These are phyloP conservation scores for Microcebus ravelobensis DNA, from an alignment of 2,113 vertebrate genomes.

Conservation along the genomic window DNA sequence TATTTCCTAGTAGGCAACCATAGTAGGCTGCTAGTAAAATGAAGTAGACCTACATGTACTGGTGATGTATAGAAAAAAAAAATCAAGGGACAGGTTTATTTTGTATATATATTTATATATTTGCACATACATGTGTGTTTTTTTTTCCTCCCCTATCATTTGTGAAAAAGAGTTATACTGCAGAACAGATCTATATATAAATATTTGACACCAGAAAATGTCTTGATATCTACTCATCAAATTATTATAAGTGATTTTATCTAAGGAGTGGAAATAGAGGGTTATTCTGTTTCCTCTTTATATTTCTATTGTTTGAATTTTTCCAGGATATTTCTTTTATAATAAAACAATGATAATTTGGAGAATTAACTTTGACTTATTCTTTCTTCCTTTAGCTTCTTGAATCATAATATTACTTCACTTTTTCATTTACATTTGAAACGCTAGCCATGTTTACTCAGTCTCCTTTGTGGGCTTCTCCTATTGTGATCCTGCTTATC, in stretches of 20 bases:
- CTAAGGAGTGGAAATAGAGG: not conserved
- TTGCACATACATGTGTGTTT: not conserved
- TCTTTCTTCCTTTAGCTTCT: constrained; percentile 1
- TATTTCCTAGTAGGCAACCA: not conserved
- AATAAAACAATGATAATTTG: not conserved
- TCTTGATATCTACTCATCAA: not conserved
- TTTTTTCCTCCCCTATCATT: not conserved
- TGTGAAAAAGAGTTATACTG: not conserved
- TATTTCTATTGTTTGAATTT: not conserved
- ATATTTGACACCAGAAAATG: not conserved
- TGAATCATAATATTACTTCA: not conserved
- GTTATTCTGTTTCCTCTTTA: not conserved
- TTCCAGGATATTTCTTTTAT: not conserved
- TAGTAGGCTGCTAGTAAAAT: not conserved
- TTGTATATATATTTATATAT: not conserved
- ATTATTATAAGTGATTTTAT: not conserved
- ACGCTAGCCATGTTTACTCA: not conserved
- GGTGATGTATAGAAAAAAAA: not conserved
- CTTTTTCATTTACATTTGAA: constrained; percentile 8
- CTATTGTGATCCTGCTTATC: not conserved
- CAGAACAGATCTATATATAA: not conserved
- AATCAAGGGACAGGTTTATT: not conserved
- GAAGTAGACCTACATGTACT: not conserved
- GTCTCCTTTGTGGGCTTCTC: not conserved
- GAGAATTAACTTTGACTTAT: not conserved